Evolutionary conservation across 1,140 invertebrate genomes (phyloP).

Genomic region (Aplysia californica): DNA sequence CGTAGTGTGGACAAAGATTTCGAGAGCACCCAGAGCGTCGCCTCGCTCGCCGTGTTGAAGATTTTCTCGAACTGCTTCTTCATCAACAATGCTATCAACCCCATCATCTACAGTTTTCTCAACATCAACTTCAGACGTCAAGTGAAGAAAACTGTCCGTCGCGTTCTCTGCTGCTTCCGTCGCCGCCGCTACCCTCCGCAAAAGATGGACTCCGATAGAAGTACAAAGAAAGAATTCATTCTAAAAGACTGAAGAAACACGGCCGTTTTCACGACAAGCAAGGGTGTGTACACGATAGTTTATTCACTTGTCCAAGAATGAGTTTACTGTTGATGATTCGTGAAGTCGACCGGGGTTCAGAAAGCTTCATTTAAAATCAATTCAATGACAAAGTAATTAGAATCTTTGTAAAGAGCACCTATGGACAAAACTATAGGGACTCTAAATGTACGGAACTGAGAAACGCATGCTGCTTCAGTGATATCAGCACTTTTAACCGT

Average conservation of each 20-base stretch:
- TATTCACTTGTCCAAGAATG: too few relatives aligned
- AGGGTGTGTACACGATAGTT: too few relatives aligned
- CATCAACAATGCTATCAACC: slow-evolving; percentile 62
- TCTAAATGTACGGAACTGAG: too few relatives aligned
- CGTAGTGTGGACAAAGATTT: slow-evolving; percentile 39
- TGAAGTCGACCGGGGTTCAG: too few relatives aligned
- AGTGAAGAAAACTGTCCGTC: slow-evolving; percentile 30
- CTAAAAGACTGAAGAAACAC: slow-evolving; percentile 16
- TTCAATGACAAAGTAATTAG: too few relatives aligned
- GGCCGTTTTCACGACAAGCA: too few relatives aligned
- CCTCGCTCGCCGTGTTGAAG: slow-evolving; percentile 39
- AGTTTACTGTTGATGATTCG: too few relatives aligned
- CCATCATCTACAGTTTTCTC: slow-evolving; percentile 62
- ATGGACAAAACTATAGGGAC: too few relatives aligned
- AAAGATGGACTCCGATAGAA: slow-evolving; percentile 38
- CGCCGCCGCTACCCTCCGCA: slow-evolving; percentile 20
- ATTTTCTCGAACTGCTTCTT: slow-evolving; percentile 60
- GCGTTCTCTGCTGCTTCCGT: slow-evolving; percentile 33
- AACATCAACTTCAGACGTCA: slow-evolving; percentile 58
- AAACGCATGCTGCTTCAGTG: too few relatives aligned
- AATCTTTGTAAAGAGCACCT: too few relatives aligned
- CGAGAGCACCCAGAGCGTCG: slow-evolving; percentile 33
- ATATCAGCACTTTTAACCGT: too few relatives aligned
- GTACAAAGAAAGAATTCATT: slow-evolving; percentile 40
- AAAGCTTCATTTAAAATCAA: too few relatives aligned